Evolutionary conservation across 2,797 vertebrate species (phyloP).

Genomic region (Semotilus atromaculatus): DNA sequence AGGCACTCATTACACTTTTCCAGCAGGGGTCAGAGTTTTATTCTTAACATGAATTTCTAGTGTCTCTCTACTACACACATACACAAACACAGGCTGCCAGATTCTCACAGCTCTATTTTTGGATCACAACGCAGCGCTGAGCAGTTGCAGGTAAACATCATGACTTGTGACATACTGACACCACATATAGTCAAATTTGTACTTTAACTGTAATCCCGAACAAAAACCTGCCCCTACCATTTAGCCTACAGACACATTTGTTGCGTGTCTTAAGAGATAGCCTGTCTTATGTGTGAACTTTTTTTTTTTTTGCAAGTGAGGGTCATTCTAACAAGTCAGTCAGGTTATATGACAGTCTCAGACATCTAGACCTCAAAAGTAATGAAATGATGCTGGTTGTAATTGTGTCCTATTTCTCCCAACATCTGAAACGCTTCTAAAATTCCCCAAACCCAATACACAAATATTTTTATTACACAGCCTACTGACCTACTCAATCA

Average conservation of each 20-base stretch:
- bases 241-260: slow-evolving; percentile 11
- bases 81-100: slow-evolving; percentile 59
- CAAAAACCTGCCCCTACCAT: background rate
- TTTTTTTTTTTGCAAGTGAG: background rate
- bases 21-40: slow-evolving; percentile 75
- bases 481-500: no score
- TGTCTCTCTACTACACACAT: slow-evolving; percentile 33
- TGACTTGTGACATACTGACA: slow-evolving; percentile 45
- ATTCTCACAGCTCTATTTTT: slow-evolving; percentile 57
- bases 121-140: slow-evolving; percentile 51
- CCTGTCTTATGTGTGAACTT: background rate
- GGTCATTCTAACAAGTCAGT: background rate
- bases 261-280: background rate
- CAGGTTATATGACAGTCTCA: background rate
- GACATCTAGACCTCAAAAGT: background rate
- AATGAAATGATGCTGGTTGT: background rate
- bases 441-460: background rate
- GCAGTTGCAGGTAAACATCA: slow-evolving; percentile 65
- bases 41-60: background rate
- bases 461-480: no score
- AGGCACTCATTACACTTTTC: slow-evolving; percentile 59
- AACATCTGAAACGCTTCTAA: background rate
- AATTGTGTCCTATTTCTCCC: background rate
- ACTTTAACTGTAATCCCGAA: background rate
- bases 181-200: slow-evolving; percentile 34